Evolutionary conservation across 2,888 invertebrate genomes (phyloP).

Genomic region (Prostheceraeus crozeri): DNA sequence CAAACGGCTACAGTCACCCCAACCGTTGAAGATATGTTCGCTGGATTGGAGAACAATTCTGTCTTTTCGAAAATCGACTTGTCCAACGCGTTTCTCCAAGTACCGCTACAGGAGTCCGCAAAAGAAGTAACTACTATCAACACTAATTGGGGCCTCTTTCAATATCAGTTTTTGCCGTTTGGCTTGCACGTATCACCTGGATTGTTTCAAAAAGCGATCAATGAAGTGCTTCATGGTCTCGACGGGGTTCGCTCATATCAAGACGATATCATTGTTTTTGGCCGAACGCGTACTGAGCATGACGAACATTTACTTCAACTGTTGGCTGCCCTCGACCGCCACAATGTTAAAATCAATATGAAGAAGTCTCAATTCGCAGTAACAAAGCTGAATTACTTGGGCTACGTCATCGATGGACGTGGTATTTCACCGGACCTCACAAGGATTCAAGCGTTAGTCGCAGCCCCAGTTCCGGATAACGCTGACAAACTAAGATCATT

Average conservation of each 20-base stretch:
- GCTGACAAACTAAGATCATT: neutral
- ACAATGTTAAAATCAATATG: conserved; percentile 14
- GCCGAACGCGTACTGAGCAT: neutral
- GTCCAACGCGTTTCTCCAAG: conserved; percentile 25
- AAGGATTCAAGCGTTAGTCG: conserved; percentile 1
- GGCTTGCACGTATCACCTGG: neutral
- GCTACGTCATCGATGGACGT: neutral
- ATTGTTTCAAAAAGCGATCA: neutral
- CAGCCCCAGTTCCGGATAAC: neutral
- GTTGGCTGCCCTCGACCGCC: neutral
- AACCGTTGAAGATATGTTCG: no score
- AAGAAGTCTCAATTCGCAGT: conserved; percentile 14
- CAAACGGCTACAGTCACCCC: no score
- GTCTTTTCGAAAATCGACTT: no score
- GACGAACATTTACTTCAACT: conserved; percentile 7
- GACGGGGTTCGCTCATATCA: neutral
- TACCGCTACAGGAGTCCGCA: neutral
- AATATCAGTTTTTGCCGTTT: conserved; percentile 1
- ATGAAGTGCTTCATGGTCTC: neutral
- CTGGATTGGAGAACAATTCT: no score
- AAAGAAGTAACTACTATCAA: conserved; percentile 9
- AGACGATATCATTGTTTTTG: conserved; percentile 8
- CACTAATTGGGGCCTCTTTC: conserved; percentile 17
- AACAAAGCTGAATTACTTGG: conserved; percentile 1
- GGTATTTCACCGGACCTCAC: conserved; percentile 14